Evolutionary conservation across 2,797 vertebrate genomes (phyloP).

Genomic region (Basileuterus tristriatus): DNA sequence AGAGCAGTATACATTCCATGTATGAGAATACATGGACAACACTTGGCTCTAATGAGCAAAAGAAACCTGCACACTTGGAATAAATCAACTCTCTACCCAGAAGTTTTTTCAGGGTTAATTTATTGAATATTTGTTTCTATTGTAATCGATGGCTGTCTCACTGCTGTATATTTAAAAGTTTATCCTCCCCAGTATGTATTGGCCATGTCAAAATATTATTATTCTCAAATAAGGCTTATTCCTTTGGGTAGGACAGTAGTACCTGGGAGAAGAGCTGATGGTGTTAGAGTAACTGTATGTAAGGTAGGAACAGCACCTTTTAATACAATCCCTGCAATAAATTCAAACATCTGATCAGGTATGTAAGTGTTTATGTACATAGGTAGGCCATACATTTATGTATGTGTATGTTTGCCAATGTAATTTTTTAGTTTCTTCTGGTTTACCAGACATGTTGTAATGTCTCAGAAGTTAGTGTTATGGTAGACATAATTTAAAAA

Average conservation of each 20-base stretch:
- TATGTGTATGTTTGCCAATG: background rate
- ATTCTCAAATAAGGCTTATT: background rate
- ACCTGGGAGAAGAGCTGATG: background rate
- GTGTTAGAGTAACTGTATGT: background rate
- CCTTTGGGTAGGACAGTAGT: background rate
- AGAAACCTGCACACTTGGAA: background rate
- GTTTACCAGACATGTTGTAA: background rate
- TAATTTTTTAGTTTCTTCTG: background rate
- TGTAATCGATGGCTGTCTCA: background rate
- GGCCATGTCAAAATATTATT: background rate
- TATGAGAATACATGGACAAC: background rate
- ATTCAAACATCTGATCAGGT: background rate
- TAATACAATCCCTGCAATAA: background rate
- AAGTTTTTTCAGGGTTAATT: background rate
- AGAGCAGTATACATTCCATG: background rate
- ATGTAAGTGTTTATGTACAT: too few relatives aligned
- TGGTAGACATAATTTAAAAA: background rate
- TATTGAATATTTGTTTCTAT: background rate
- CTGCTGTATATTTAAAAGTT: background rate
- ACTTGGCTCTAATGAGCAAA: background rate
- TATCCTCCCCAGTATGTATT: background rate
- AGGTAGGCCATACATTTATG: background rate
- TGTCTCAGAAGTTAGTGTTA: background rate
- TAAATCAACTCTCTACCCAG: background rate
- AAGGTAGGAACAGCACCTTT: background rate